A percentile compares a stretch with the other conserved stretches of the same genome.
Evolutionary conservation across 1,140 invertebrate species (phyloP).

Genomic region (Lepidotrigona ventralis): DNA sequence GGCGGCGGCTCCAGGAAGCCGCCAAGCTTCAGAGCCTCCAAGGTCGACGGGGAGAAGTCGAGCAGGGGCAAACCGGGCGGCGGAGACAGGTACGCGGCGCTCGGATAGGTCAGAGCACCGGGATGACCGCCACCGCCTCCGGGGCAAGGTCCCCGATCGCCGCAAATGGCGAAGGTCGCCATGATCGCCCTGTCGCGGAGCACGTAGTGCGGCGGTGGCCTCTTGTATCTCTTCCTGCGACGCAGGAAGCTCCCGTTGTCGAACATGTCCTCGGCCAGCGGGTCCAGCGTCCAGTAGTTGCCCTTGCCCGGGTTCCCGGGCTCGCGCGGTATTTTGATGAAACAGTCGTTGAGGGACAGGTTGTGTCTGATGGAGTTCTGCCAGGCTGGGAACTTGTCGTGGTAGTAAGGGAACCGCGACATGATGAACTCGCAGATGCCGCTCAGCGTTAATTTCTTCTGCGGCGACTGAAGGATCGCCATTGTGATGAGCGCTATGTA

Average conservation of each 20-base stretch:
- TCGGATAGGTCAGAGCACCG: constrained; percentile 64
- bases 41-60: constrained; percentile 79
- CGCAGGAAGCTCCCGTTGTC: constrained; percentile 99
- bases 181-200: constrained; percentile 79
- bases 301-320: constrained; percentile 99
- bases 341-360: constrained; percentile 98
- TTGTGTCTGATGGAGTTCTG: constrained; percentile 99
- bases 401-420: constrained; percentile 96
- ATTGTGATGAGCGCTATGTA: constrained; percentile 99
- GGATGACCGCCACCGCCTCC: constrained; percentile 66
- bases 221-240: constrained; percentile 96
- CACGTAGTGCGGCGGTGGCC: constrained; percentile 85
- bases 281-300: constrained; percentile 99
- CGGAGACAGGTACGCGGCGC: constrained; percentile 75
- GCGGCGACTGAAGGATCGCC: constrained; percentile 98
- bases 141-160: constrained; percentile 69
- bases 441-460: constrained; percentile 97
- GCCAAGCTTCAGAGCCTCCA: constrained; percentile 79
- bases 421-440: constrained; percentile 99
- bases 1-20: constrained; percentile 74
- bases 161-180: constrained; percentile 79
- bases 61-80: constrained; percentile 77
- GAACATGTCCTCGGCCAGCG: constrained; percentile 99
- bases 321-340: constrained; percentile 98
- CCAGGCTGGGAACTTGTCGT: constrained; percentile 97